Base-by-base conservation (phyloP, 2,888 invertebrate genomes). In the Oscheius sp. region DNA sequence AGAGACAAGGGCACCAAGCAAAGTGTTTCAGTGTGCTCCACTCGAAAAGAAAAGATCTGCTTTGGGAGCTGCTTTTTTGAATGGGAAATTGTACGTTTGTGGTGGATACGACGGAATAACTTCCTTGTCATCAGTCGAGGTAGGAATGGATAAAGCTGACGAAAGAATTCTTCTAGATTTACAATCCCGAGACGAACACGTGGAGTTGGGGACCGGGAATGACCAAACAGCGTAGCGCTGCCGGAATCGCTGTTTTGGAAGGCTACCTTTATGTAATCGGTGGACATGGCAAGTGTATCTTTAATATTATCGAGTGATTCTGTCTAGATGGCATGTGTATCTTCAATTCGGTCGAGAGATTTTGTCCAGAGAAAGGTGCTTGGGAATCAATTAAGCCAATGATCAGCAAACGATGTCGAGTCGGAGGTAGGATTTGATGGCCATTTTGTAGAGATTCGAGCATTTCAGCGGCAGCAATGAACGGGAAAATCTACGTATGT, bases 291-390 rank as follows among this genome's bases (percentile, higher is more conserved):
- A n/a, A n/a, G n/a, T n/a, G n/a, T n/a, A n/a, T n/a, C n/a, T n/a
- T 73, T 83, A 58, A 73, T 83, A 85, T 87, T 5, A 76, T 94
- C 53, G 95, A 95, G 18, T 95, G 95, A 0, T 95, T 95, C 88
- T n/a, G n/a, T n/a, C n/a, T n/a, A n/a, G 94, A 95, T 90, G 94
- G 95, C 0, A 90, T 94, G 18, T 93, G 93, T 6, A 95, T 84
- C 53, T 87, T 87, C 77, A 80, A 78, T 18, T 82, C 92, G 91
- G 92, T 94, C 1, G 94, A 95, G 89, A 91, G 93, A 68, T 94
- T 93, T 88, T 93, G 94, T 90, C 93, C 93, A 0, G 91, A 92
- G 59, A 92, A 92, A 23, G 92, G 93, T 81, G 90, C 91, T 9
- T 80, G 80, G 80, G 76, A 77, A 56, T 18, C 58, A 1, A 41